A percentile compares a stretch with the other conserved stretches of the same genome.
These are phyloP conservation scores for Phaetusa simplex DNA, from an alignment of 2,113 vertebrate species.

Conservation along the genomic window DNA sequence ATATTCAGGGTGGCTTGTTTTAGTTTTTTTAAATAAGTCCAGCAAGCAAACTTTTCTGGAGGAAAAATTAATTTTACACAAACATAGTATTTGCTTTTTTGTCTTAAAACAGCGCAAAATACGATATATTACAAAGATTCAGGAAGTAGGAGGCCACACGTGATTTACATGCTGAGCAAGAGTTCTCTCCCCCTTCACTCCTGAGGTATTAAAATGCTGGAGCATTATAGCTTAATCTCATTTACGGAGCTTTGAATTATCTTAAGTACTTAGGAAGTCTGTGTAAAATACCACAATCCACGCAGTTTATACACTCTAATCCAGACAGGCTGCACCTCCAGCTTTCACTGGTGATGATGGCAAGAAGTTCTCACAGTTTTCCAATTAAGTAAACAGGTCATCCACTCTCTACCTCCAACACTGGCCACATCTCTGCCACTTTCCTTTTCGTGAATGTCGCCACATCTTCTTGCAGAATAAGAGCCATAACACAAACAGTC, in stretches of 20 bases:
- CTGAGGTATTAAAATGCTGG: conserved; percentile 45
- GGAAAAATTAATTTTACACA: not conserved
- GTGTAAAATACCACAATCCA: conserved; percentile 45
- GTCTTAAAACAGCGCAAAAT: not conserved
- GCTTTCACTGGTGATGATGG: not conserved
- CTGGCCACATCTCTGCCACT: not conserved
- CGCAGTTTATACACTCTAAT: conserved; percentile 7
- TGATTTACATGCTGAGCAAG: conserved; percentile 47
- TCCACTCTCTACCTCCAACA: not conserved
- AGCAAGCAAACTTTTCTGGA: not conserved
- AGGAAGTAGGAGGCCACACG: not conserved
- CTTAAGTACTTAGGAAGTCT: conserved; percentile 51
- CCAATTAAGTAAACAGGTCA: not conserved
- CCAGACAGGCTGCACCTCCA: not conserved
- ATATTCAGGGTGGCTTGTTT: not conserved
- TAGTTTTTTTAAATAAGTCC: not conserved
- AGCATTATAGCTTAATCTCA: conserved; percentile 58
- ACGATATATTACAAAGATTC: not conserved
- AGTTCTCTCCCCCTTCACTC: not conserved
- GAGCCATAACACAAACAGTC: not conserved
- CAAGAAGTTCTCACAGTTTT: not conserved
- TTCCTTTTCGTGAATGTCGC: not conserved
- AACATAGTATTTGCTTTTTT: not conserved
- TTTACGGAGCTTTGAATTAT: conserved; percentile 64
- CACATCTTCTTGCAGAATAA: fast-evolving